Percentiles rank a stretch among this genome's conserved stretches.
These are phyloP conservation scores for Pipistrellus nathusii DNA, from an alignment of 2,797 vertebrate genomes.

Conservation along the genomic window DNA sequence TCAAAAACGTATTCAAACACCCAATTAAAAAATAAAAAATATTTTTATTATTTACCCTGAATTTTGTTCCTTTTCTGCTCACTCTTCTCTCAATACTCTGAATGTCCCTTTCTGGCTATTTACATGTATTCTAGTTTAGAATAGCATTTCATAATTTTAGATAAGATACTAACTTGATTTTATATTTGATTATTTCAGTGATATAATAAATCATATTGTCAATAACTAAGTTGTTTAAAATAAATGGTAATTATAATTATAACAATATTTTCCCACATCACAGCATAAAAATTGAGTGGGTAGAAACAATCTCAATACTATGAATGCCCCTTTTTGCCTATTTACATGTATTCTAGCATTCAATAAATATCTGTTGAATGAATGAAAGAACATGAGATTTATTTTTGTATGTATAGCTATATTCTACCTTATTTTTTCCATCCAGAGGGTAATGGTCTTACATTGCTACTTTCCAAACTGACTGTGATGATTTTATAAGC, in stretches of 20 bases:
- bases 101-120: background rate
- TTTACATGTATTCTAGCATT: background rate
- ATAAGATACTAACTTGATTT: background rate
- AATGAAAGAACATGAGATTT: background rate
- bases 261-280: background rate
- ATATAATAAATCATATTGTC: background rate
- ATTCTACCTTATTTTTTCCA: background rate
- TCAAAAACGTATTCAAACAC: background rate
- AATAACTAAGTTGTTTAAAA: background rate
- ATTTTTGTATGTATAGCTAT: background rate
- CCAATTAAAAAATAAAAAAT: background rate
- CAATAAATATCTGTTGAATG: background rate
- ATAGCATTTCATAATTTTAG: background rate
- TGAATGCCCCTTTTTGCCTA: background rate
- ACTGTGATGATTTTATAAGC: conserved; percentile 14
- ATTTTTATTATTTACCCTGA: background rate
- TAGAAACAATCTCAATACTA: background rate
- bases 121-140: background rate
- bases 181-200: background rate
- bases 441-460: background rate
- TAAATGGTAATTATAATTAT: background rate
- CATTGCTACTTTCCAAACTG: background rate
- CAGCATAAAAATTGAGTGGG: background rate
- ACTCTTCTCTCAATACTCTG: background rate
- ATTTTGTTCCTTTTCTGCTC: background rate